phyloP scores from a whole-genome alignment of 2,113 vertebrate species.

The Ursus arctos region DNA sequence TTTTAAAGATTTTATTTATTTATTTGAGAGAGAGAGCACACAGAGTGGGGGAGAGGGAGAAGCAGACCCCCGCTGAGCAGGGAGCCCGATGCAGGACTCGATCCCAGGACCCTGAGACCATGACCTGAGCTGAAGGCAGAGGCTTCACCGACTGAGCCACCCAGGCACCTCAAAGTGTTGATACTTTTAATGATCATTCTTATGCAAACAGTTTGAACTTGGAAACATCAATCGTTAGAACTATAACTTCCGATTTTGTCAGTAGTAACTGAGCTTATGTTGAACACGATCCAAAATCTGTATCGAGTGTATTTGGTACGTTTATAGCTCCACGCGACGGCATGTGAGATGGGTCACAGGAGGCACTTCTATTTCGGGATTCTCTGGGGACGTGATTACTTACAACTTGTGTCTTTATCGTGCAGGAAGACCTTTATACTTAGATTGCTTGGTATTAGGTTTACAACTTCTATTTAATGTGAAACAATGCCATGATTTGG shows the following conservation, averaged over 20 bases:
- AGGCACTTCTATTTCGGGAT: neutral
- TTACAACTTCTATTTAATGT: slow-evolving; percentile 35
- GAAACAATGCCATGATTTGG: neutral
- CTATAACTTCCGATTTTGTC: slow-evolving; percentile 25
- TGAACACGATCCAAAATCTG: neutral
- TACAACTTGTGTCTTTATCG: neutral
- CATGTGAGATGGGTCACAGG: neutral
- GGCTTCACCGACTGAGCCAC: neutral
- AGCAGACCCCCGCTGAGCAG: too few species aligned
- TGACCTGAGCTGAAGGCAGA: neutral
- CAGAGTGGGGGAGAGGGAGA: too few species aligned
- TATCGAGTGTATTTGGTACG: neutral
- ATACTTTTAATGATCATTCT: slow-evolving; percentile 29
- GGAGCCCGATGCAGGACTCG: too few species aligned
- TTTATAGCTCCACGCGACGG: neutral
- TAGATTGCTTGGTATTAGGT: neutral
- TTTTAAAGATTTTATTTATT: too few species aligned
- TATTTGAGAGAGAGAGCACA: too few species aligned
- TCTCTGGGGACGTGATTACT: neutral
- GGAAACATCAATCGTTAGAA: neutral
- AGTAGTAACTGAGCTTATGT: neutral
- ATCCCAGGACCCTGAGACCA: too few species aligned
- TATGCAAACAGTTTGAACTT: neutral
- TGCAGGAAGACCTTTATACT: neutral
- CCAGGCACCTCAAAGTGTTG: neutral